These are phyloP conservation scores for Scrobipalpa costella DNA, from an alignment of 2,888 invertebrate genomes.

Conservation along the genomic window DNA sequence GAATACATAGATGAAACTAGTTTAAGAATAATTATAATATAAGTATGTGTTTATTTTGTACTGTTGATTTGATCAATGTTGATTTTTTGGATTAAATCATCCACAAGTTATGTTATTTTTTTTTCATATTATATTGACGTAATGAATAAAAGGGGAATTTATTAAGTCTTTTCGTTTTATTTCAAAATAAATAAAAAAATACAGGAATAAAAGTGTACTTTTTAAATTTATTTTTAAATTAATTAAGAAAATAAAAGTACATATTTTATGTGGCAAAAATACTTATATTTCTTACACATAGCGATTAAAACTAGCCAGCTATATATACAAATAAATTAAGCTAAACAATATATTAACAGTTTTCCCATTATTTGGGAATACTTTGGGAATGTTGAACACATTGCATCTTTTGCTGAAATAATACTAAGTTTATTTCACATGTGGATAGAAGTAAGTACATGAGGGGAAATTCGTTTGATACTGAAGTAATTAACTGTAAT, in stretches of 20 bases:
- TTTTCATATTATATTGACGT: conserved; percentile 23
- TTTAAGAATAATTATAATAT: neutral
- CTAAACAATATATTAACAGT: neutral
- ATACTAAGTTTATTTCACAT: neutral
- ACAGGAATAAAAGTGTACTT: neutral
- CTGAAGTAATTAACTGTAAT: too few relatives aligned
- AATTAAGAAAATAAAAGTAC: conserved; percentile 5
- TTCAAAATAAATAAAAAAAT: neutral
- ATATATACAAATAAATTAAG: neutral
- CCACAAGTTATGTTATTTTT: conserved; percentile 17
- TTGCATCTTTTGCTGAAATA: neutral
- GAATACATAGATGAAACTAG: neutral
- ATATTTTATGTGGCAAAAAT: conserved; percentile 19
- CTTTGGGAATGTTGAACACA: conserved; percentile 28
- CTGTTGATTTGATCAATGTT: conserved; percentile 21
- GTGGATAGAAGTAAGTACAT: too few relatives aligned
- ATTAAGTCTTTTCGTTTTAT: neutral
- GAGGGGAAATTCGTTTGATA: too few relatives aligned
- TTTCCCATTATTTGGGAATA: conserved; percentile 16
- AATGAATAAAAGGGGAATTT: conserved; percentile 35
- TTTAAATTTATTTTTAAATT: neutral
- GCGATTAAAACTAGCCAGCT: neutral
- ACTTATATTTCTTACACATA: conserved; percentile 15
- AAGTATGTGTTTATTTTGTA: neutral
- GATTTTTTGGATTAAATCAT: conserved; percentile 13